Base-by-base conservation (phyloP, 2,113 vertebrate species). In the Calcarius ornatus region DNA sequence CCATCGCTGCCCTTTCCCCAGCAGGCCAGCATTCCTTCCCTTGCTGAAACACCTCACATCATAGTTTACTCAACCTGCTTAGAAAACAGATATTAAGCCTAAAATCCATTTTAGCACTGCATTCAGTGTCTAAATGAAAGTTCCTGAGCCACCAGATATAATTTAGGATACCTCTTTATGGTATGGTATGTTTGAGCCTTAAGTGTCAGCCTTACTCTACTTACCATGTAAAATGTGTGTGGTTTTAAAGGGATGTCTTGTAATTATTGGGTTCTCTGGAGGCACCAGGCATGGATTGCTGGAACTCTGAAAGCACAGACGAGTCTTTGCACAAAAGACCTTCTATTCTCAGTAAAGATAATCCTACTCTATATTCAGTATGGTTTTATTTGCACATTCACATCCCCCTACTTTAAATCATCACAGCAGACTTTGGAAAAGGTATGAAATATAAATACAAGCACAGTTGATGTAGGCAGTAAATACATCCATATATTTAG, bases 401-500 rank as follows among this genome's bases (percentile, higher is more conserved):
- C 68, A 86, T 88, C 65, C 56, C 60, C 64, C 51, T 83, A 38
- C 38, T 88, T 90, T 53, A 65, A 93, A 95, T 75, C 40, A 72
- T 72, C 64, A 25, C 33, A 66, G 28, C 73, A 75, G 88, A 64
- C 90, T 94, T 93, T 92, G 37, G 60, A 83, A 90, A 85, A 93
- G 82, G 81, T 95, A 93, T 60, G 85, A 71, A 86, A 81, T 73
- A 86, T 40, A 80, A 77, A 73, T 88, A 78, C 33, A 86, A 92
- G 69, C 77, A 84, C 35, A 81, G 82, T 30, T 90, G 56, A 93
- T 71, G 47, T 56, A 68, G 90, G 64, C 86, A 88, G 82, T 92
- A 94, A 97, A 93, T 77, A 88, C 27, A 63, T 38, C 9, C 38
- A 37, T 81, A 90, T 86, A 91, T 92, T 92, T 94, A 71, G 91